A percentile compares a stretch with the other conserved stretches of the same genome.
Evolutionary conservation across 2,113 vertebrate species (phyloP).

Genomic region (Ciconia boyciana): DNA sequence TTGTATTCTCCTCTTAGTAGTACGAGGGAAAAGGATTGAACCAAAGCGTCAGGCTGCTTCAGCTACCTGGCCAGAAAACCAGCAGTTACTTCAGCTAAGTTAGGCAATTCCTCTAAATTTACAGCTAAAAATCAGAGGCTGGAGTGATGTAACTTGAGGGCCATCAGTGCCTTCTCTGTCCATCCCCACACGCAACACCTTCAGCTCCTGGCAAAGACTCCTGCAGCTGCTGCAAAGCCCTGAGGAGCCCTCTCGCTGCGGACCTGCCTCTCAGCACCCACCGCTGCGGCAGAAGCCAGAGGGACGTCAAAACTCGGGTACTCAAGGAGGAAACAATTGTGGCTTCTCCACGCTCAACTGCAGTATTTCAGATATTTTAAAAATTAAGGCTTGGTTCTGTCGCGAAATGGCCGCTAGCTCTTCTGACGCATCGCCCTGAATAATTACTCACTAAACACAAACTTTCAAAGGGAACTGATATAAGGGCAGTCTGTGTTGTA

Average conservation of each 20-base stretch:
- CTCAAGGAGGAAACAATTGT: neutral
- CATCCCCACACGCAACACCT: neutral
- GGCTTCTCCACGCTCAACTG: neutral
- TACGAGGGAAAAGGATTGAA: neutral
- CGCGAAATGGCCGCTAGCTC: neutral
- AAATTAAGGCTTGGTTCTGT: conserved; percentile 43
- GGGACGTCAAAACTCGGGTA: neutral
- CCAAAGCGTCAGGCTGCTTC: neutral
- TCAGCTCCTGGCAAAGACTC: neutral
- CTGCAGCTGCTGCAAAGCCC: neutral
- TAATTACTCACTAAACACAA: neutral
- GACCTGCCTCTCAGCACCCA: neutral
- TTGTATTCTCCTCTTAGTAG: neutral
- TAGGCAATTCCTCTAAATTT: neutral
- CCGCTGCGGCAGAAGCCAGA: accelerated
- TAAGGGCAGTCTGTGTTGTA: neutral
- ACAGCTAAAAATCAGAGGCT: neutral
- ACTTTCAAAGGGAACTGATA: neutral
- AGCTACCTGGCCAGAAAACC: neutral
- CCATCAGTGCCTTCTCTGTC: neutral
- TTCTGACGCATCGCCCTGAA: neutral
- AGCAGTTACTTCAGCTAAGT: neutral
- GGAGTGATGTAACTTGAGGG: neutral
- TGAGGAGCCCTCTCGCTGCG: neutral
- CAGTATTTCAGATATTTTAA: conserved; percentile 46